Evolutionary conservation across 1,140 invertebrate species (phyloP).

Genomic region (Tigriopus japonicus): DNA sequence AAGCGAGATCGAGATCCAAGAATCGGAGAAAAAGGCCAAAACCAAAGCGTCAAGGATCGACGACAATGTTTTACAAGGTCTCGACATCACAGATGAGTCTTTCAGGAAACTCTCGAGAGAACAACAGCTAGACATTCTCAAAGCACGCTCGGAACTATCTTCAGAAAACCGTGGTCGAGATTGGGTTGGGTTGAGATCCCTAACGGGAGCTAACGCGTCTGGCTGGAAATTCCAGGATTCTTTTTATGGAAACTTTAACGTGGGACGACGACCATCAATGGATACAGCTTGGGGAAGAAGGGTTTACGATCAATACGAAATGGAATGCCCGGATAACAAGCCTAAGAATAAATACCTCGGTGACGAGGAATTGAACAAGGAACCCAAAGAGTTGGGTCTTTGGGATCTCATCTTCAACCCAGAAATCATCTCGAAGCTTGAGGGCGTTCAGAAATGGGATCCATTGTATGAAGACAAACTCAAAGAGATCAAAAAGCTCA

Average conservation of each 20-base stretch:
- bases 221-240: slow-evolving; percentile 12
- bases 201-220: slow-evolving; percentile 8
- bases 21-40: too few relatives aligned
- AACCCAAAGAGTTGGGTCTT: slow-evolving; percentile 3
- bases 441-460: not conserved
- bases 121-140: too few relatives aligned
- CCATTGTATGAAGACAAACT: not conserved
- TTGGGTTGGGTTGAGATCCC: slow-evolving; percentile 8
- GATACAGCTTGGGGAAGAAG: slow-evolving; percentile 14
- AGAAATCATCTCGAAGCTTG: not conserved
- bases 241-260: slow-evolving; percentile 15
- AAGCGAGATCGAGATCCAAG: too few relatives aligned
- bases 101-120: too few relatives aligned
- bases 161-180: not conserved
- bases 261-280: slow-evolving; percentile 10
- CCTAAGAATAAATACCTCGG: not conserved
- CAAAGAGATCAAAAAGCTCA: slow-evolving; percentile 7
- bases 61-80: too few relatives aligned
- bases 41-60: too few relatives aligned
- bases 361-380: too few relatives aligned
- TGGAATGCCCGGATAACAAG: slow-evolving; percentile 1
- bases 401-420: slow-evolving; percentile 4
- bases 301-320: slow-evolving; percentile 14
- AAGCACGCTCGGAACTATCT: not conserved
- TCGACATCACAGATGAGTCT: too few relatives aligned